Percentiles rank a stretch among this genome's conserved stretches.
phyloP scores from a whole-genome alignment of 2,113 vertebrate genomes.

The Macheiramphus alcinus region DNA sequence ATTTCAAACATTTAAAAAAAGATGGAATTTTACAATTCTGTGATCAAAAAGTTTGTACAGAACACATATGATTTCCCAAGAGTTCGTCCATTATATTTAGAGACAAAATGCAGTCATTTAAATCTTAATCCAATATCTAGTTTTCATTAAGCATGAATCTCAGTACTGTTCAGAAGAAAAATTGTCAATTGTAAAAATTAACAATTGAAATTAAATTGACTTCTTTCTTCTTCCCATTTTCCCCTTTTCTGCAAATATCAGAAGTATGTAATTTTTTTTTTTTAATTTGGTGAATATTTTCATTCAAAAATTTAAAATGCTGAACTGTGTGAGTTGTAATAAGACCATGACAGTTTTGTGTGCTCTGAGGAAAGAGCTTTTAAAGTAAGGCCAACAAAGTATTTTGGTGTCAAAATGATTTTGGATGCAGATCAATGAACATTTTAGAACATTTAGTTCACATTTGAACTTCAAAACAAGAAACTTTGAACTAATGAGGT shows the following conservation, averaged over 20 bases:
- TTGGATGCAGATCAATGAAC: neutral
- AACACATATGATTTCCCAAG: neutral
- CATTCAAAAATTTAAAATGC: neutral
- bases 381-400: neutral
- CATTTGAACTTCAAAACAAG: neutral
- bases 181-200: neutral
- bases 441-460: neutral
- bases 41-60: neutral
- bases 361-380: neutral
- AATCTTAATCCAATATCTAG: neutral
- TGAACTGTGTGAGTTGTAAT: neutral
- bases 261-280: neutral
- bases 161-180: neutral
- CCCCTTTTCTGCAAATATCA: neutral
- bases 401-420: neutral
- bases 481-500: neutral
- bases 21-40: neutral
- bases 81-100: neutral
- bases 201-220: neutral
- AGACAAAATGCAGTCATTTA: neutral
- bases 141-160: neutral
- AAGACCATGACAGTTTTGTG: neutral
- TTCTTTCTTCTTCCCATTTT: neutral
- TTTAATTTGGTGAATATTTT: neutral
- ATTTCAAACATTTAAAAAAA: neutral